phyloP scores from a whole-genome alignment of 2,888 invertebrate genomes.

The Ommatoiulus sabulosus region DNA sequence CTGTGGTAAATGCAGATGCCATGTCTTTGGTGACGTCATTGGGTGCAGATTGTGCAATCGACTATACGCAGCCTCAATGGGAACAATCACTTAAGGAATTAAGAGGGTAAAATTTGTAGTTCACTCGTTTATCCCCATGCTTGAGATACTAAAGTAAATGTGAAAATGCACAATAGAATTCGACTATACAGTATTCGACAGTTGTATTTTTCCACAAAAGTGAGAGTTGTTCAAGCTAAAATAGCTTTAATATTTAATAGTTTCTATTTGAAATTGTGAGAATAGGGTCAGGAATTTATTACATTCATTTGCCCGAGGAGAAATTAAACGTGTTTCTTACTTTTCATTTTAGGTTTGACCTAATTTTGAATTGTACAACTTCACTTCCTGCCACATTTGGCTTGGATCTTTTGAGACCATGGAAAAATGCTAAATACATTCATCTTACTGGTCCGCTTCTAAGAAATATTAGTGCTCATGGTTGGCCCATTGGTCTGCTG shows the following conservation, averaged over 20 bases:
- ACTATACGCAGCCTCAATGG: slow-evolving; percentile 78
- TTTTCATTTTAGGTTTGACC: slow-evolving; percentile 75
- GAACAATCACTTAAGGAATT: slow-evolving; percentile 72
- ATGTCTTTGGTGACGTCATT: slow-evolving; percentile 74
- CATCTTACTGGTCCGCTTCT: slow-evolving; percentile 86
- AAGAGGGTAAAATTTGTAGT: slow-evolving; percentile 74
- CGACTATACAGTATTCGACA: too few species aligned
- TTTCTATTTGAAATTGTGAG: too few species aligned
- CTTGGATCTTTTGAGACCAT: slow-evolving; percentile 70
- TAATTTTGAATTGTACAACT: slow-evolving; percentile 83
- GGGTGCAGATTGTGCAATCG: slow-evolving; percentile 79
- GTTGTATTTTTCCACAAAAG: too few species aligned
- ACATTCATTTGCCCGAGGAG: background rate
- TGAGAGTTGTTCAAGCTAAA: too few species aligned
- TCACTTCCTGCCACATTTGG: slow-evolving; percentile 73
- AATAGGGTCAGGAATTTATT: background rate
- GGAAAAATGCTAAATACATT: slow-evolving; percentile 78
- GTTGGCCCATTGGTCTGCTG: slow-evolving; percentile 75
- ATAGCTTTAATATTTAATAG: too few species aligned
- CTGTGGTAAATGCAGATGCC: slow-evolving; percentile 81
- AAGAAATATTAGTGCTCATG: slow-evolving; percentile 80
- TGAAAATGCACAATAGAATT: too few species aligned
- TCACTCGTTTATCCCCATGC: background rate
- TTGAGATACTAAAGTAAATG: background rate
- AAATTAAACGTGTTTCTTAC: background rate